Conservation (phyloP, 2,888 invertebrate species). For the Eudemis profundana region DNA sequence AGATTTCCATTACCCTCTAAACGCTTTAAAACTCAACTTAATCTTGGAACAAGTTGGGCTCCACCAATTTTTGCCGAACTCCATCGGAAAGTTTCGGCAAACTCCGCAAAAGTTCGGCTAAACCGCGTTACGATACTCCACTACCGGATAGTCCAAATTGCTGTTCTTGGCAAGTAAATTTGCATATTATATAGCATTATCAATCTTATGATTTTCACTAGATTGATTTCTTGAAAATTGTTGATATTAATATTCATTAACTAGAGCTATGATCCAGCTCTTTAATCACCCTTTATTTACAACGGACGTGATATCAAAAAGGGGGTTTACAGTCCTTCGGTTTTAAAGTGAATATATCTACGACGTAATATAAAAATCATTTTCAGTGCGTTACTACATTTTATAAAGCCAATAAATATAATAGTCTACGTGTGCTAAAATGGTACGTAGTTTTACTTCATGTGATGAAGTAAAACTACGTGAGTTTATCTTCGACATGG, state of each 20-base stretch:
- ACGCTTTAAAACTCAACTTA: slow-evolving; percentile 33
- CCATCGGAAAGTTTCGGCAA: slow-evolving; percentile 33
- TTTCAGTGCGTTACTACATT: too few relatives aligned
- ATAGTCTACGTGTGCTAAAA: too few relatives aligned
- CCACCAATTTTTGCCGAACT: slow-evolving; percentile 39
- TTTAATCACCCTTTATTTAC: too few relatives aligned
- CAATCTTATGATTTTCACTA: slow-evolving; percentile 19
- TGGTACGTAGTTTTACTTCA: too few relatives aligned
- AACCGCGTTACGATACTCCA: slow-evolving; percentile 38
- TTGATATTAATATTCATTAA: neutral
- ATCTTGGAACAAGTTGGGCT: slow-evolving; percentile 34
- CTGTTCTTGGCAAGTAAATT: slow-evolving; percentile 35
- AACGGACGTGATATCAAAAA: too few relatives aligned
- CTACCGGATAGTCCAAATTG: slow-evolving; percentile 39
- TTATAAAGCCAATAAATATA: too few relatives aligned
- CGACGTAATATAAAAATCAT: too few relatives aligned
- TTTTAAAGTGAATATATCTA: too few relatives aligned
- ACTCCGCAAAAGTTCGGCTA: slow-evolving; percentile 31
- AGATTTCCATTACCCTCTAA: slow-evolving; percentile 24
- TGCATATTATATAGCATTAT: slow-evolving; percentile 32
- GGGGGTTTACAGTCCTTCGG: too few relatives aligned
- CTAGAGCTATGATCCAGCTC: neutral
- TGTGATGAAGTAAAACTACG: too few relatives aligned
- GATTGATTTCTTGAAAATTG: slow-evolving; percentile 17
- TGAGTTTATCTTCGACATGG: too few relatives aligned